A percentile compares a stretch with the other conserved stretches of the same genome.
Conservation (phyloP, 35 echinoderm and acorn worm genomes). For the Heliocidaris tuberculata region DNA sequence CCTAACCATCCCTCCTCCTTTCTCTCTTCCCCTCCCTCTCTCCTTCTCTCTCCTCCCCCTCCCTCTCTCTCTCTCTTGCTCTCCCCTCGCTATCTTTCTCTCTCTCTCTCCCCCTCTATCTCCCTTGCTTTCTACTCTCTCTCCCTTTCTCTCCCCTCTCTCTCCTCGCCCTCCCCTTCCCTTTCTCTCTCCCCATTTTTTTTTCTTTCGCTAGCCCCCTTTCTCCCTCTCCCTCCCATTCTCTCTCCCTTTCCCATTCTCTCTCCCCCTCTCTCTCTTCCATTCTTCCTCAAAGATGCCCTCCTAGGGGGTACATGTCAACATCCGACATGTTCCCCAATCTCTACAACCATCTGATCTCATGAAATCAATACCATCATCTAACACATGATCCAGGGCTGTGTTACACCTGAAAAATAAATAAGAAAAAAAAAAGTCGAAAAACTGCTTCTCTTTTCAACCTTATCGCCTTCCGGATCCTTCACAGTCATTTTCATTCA, state of each 20-base stretch:
- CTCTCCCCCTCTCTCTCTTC: not conserved
- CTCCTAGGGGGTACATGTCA: too few relatives aligned
- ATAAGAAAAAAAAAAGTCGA: not conserved
- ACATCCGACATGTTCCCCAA: too few relatives aligned
- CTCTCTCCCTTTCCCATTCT: not conserved
- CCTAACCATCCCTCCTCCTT: too few relatives aligned
- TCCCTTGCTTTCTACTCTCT: too few relatives aligned
- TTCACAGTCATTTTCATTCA: not conserved
- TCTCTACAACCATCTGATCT: not conserved
- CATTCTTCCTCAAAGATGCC: too few relatives aligned
- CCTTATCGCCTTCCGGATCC: not conserved
- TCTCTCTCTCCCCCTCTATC: not conserved
- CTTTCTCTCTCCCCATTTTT: not conserved
- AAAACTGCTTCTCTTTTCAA: not conserved
- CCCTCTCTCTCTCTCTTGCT: not conserved
- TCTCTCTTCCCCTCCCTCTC: too few relatives aligned
- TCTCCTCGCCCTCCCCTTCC: too few relatives aligned
- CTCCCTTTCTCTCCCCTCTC: not conserved
- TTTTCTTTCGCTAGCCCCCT: not conserved
- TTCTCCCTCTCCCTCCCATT: too few relatives aligned
- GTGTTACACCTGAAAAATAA: not conserved
- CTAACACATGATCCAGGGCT: too few relatives aligned
- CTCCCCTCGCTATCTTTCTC: not conserved
- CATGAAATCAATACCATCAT: not conserved
- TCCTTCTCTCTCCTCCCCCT: too few relatives aligned